phyloP scores from a whole-genome alignment of 2,888 invertebrate genomes.

The Yponomeuta malinellus region DNA sequence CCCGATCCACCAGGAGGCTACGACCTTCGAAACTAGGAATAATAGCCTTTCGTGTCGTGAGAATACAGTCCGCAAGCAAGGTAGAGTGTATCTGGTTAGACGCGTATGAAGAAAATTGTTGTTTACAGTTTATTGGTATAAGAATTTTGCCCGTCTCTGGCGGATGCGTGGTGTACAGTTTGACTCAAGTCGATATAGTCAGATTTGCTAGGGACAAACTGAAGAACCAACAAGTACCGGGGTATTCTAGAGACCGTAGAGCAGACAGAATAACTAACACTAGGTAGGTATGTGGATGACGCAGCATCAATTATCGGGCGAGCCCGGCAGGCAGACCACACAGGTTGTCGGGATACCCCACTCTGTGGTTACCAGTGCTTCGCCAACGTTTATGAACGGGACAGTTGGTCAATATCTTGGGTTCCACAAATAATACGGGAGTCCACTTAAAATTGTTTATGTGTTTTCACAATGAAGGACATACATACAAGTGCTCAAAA shows the following conservation, averaged over 20 bases:
- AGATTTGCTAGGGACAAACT: too few species aligned
- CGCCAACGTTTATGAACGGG: not conserved
- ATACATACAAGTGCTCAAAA: too few species aligned
- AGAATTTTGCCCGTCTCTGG: not conserved
- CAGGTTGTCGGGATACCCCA: not conserved
- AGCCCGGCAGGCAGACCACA: not conserved
- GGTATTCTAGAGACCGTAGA: too few species aligned
- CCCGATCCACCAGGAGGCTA: not conserved
- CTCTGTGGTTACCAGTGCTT: not conserved
- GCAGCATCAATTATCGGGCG: not conserved
- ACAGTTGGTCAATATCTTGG: too few species aligned
- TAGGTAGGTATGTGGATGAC: not conserved
- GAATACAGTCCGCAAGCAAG: not conserved
- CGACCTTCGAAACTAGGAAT: not conserved
- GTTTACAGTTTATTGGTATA: slow-evolving; percentile 65
- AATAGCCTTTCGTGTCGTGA: not conserved
- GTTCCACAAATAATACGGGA: too few species aligned
- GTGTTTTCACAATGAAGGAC: too few species aligned
- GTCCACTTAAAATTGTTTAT: too few species aligned
- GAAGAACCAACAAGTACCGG: too few species aligned
- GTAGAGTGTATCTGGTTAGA: not conserved
- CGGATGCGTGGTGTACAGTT: not conserved
- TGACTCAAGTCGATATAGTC: not conserved
- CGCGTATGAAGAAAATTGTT: slow-evolving; percentile 40
- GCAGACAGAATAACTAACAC: too few species aligned